phyloP scores from a whole-genome alignment of 1,140 invertebrate genomes.

The Agraylea sexmaculata region DNA sequence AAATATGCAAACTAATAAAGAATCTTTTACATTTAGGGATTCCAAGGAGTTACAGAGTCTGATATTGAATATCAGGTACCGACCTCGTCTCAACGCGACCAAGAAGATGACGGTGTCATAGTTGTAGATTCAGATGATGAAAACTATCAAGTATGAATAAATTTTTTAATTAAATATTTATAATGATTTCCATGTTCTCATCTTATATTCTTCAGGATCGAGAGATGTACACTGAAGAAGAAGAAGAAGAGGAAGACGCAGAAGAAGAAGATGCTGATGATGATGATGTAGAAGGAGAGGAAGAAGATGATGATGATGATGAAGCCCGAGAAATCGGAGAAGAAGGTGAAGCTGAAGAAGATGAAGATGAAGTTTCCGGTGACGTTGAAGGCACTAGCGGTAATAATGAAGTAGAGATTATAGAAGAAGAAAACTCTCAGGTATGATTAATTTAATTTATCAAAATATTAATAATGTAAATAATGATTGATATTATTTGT shows the following conservation, averaged over 20 bases:
- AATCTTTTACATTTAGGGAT: too few relatives aligned
- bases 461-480: background rate
- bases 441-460: background rate
- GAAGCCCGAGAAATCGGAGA: slow-evolving; percentile 35
- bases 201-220: slow-evolving; percentile 3
- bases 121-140: slow-evolving; percentile 58
- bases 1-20: too few relatives aligned
- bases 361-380: slow-evolving; percentile 26
- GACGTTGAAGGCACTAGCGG: slow-evolving; percentile 25
- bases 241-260: slow-evolving; percentile 39
- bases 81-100: slow-evolving; percentile 69
- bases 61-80: slow-evolving; percentile 67
- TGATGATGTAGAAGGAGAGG: slow-evolving; percentile 26
- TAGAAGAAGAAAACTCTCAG: slow-evolving; percentile 19
- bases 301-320: slow-evolving; percentile 39
- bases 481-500: background rate
- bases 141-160: slow-evolving; percentile 19
- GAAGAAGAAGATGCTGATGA: slow-evolving; percentile 44
- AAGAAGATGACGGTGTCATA: slow-evolving; percentile 68
- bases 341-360: slow-evolving; percentile 32
- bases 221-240: slow-evolving; percentile 39
- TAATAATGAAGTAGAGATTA: slow-evolving; percentile 34
- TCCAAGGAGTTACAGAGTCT: slow-evolving; percentile 34
- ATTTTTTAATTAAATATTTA: background rate
- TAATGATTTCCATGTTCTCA: background rate